Conservation (phyloP, 2,113 vertebrate genomes). For the Agelaius tricolor region DNA sequence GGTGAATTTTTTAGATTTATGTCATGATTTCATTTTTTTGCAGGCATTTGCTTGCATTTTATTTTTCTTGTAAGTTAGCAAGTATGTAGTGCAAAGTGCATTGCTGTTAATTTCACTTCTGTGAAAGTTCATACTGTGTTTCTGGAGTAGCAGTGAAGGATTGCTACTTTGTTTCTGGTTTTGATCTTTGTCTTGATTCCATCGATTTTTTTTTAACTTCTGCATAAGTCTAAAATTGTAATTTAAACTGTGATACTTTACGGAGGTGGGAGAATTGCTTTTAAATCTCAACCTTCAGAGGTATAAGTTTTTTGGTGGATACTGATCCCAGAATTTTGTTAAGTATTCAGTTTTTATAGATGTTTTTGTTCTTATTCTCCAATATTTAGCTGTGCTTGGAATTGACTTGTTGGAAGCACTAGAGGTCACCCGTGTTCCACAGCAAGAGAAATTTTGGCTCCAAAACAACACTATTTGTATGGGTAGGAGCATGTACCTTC, state of each 20-base stretch:
- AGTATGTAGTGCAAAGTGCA: background rate
- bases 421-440: conserved; percentile 57
- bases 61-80: background rate
- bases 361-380: background rate
- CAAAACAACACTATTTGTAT: background rate
- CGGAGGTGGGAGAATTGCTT: background rate
- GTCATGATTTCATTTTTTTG: background rate
- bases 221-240: background rate
- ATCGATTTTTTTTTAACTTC: background rate
- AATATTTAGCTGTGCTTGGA: background rate
- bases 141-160: background rate
- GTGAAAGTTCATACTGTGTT: background rate
- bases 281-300: background rate
- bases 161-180: background rate
- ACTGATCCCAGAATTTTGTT: background rate
- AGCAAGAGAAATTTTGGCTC: background rate
- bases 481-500: background rate
- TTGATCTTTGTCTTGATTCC: background rate
- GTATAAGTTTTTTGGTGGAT: background rate
- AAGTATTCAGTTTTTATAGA: background rate
- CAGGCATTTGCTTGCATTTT: background rate
- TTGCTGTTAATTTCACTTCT: background rate
- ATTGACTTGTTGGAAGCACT: conserved; percentile 13
- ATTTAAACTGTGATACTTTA: background rate
- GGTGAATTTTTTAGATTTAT: background rate